Percentiles rank a stretch among this genome's conserved stretches.
phyloP scores from a whole-genome alignment of 2,797 vertebrate genomes.

The Lacerta bilineata region DNA sequence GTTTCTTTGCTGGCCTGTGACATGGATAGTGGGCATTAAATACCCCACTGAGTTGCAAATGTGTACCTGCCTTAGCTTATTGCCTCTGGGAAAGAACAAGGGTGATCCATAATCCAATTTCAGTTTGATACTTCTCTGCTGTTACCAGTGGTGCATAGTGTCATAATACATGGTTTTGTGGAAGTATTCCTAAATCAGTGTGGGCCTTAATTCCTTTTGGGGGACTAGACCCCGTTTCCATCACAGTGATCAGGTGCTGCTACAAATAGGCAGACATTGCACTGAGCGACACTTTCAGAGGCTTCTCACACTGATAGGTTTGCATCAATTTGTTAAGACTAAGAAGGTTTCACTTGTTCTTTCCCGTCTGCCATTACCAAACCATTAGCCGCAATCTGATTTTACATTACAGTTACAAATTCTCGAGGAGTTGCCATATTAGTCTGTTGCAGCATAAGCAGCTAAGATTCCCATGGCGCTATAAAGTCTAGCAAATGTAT shows the following conservation, averaged over 20 bases:
- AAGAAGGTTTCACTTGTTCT: background rate
- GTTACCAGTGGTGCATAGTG: background rate
- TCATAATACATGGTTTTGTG: background rate
- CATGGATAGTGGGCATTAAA: conserved; percentile 55
- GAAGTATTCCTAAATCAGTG: background rate
- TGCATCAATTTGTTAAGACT: background rate
- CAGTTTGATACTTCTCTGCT: conserved; percentile 38
- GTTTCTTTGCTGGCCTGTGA: conserved; percentile 63
- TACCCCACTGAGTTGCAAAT: conserved; percentile 37
- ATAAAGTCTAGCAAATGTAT: background rate
- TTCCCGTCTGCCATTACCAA: background rate
- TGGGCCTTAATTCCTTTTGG: background rate
- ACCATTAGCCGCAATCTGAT: background rate
- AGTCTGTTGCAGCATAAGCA: background rate
- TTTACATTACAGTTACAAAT: background rate
- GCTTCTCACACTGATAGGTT: background rate
- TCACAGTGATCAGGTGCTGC: too few relatives aligned
- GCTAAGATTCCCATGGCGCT: background rate
- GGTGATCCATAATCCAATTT: conserved; percentile 40
- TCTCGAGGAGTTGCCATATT: background rate
- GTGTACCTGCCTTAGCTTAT: conserved; percentile 49
- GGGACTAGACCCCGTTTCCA: background rate
- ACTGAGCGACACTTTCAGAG: background rate
- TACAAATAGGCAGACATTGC: background rate
- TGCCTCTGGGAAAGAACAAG: conserved; percentile 39